A percentile compares a stretch with the other conserved stretches of the same genome.
phyloP scores from a whole-genome alignment of 1,140 invertebrate genomes.

The Magallana angulata region DNA sequence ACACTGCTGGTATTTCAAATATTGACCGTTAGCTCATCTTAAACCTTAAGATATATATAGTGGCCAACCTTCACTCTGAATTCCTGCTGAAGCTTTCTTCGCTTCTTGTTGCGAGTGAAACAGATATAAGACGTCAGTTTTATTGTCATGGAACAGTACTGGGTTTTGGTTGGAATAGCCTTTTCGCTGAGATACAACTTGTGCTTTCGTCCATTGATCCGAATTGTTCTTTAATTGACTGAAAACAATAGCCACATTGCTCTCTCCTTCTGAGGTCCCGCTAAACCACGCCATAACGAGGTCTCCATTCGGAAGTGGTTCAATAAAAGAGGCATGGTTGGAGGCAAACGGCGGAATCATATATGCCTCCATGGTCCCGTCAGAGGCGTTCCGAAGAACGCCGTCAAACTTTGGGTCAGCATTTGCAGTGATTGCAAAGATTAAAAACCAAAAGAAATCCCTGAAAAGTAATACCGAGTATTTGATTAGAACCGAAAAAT shows the following conservation, averaged over 20 bases:
- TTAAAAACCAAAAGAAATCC: background rate
- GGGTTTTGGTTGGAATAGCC: slow-evolving; percentile 61
- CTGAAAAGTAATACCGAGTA: background rate
- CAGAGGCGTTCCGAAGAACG: background rate
- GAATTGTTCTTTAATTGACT: slow-evolving; percentile 47
- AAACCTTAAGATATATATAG: too few relatives aligned
- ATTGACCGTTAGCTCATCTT: too few relatives aligned
- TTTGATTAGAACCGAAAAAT: too few relatives aligned
- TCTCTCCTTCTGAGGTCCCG: slow-evolving; percentile 46
- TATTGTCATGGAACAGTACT: slow-evolving; percentile 50
- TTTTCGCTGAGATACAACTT: slow-evolving; percentile 48
- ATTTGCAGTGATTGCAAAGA: background rate
- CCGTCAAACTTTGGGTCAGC: background rate
- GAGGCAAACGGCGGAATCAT: slow-evolving; percentile 55
- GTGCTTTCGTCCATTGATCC: slow-evolving; percentile 47
- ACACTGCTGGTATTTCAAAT: too few relatives aligned
- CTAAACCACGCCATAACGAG: slow-evolving; percentile 58
- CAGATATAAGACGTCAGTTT: slow-evolving; percentile 46
- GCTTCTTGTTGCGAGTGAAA: slow-evolving; percentile 55
- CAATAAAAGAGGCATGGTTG: slow-evolving; percentile 57
- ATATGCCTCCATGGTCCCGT: slow-evolving; percentile 47
- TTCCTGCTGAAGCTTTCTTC: background rate
- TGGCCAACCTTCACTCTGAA: slow-evolving; percentile 44
- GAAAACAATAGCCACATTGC: slow-evolving; percentile 55
- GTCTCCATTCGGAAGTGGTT: slow-evolving; percentile 53